These are phyloP conservation scores for Gastrophysa polygoni DNA, from an alignment of 2,888 invertebrate genomes.

Conservation along the genomic window DNA sequence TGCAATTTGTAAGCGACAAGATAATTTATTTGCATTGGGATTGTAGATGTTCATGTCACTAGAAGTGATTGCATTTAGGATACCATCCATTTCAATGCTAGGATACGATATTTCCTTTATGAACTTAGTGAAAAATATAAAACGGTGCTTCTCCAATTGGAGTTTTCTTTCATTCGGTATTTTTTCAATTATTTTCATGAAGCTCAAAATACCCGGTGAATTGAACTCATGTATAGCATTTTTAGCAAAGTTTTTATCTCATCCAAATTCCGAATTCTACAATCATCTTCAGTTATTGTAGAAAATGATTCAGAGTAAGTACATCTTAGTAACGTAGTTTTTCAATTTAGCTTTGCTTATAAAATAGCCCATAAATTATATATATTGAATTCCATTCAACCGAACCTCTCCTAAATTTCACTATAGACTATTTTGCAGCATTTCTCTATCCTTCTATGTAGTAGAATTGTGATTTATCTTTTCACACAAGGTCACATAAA, in stretches of 20 bases:
- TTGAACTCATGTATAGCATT: too few species aligned
- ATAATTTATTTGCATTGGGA: background rate
- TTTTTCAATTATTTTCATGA: too few species aligned
- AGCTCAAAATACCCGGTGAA: too few species aligned
- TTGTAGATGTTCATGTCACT: background rate
- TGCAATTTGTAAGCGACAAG: background rate
- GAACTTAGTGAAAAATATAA: too few species aligned
- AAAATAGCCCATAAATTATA: background rate
- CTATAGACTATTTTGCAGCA: constrained; percentile 33
- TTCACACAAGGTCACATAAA: constrained; percentile 39
- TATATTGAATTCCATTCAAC: constrained; percentile 20
- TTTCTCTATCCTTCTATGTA: constrained; percentile 37
- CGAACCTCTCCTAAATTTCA: constrained; percentile 8
- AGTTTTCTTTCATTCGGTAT: too few species aligned
- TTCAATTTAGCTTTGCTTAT: background rate
- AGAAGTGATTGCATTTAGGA: background rate
- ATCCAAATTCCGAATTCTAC: too few species aligned
- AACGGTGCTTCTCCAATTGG: too few species aligned
- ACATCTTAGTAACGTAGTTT: background rate
- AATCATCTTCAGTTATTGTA: too few species aligned
- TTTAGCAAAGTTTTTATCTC: too few species aligned
- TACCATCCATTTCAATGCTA: too few species aligned
- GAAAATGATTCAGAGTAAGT: too few species aligned
- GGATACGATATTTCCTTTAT: too few species aligned
- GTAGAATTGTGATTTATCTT: constrained; percentile 47